Percentiles rank a stretch among this genome's conserved stretches.
Conservation (phyloP, 2,797 vertebrate genomes). For the Xyrichtys novacula region DNA sequence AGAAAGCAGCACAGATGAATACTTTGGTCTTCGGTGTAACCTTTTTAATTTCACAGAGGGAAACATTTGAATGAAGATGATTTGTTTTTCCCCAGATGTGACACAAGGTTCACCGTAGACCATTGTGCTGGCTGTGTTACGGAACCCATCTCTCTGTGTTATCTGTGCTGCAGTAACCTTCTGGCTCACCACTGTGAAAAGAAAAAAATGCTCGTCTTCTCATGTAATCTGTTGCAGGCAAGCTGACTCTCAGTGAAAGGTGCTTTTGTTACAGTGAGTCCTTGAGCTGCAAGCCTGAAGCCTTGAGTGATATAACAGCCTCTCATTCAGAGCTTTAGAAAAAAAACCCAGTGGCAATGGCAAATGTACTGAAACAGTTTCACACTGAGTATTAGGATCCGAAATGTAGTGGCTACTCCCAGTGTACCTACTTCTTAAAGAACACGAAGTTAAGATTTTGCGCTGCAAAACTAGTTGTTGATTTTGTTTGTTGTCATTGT, state of each 20-base stretch:
- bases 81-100: background rate
- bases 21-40: conserved; percentile 23
- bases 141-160: conserved; percentile 47
- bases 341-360: background rate
- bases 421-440: too few species aligned
- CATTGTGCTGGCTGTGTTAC: conserved; percentile 35
- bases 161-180: conserved; percentile 58
- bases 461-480: too few species aligned
- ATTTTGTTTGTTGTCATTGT: background rate
- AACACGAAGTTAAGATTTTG: background rate
- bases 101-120: conserved; percentile 30
- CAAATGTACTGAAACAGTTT: conserved; percentile 14
- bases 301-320: conserved; percentile 59
- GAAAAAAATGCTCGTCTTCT: conserved; percentile 39
- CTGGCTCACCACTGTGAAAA: conserved; percentile 42
- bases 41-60: conserved; percentile 21
- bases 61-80: conserved; percentile 4
- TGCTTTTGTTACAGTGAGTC: conserved; percentile 51
- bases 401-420: background rate
- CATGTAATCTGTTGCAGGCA: conserved; percentile 60
- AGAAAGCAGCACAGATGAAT: conserved; percentile 36
- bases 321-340: conserved; percentile 48
- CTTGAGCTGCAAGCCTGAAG: conserved; percentile 68
- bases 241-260: conserved; percentile 45
- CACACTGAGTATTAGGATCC: conserved; percentile 5